These are phyloP conservation scores for Conomelus anceps DNA, from an alignment of 2,888 invertebrate species.

Conservation along the genomic window DNA sequence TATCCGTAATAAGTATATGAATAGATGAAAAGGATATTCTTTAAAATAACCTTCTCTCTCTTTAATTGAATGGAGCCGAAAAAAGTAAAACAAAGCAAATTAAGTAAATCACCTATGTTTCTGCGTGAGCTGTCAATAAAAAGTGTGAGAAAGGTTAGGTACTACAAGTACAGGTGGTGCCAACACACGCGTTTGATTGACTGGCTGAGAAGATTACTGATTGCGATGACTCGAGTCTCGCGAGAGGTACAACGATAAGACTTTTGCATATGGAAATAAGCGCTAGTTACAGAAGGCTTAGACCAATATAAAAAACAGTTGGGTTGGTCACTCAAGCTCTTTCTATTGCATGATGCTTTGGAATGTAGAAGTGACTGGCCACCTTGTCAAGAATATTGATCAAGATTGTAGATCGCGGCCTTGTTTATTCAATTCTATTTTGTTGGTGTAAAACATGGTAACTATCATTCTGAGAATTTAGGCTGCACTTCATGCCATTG, in stretches of 20 bases:
- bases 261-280: neutral
- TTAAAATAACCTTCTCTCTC: no score
- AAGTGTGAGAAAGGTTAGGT: neutral
- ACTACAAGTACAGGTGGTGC: neutral
- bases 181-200: neutral
- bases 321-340: neutral
- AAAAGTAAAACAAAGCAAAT: neutral
- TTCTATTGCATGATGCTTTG: neutral
- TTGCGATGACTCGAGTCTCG: neutral
- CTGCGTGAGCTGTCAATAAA: neutral
- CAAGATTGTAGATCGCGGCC: neutral
- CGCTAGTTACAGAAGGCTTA: neutral
- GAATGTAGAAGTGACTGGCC: neutral
- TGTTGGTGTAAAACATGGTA: neutral
- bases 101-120: no score
- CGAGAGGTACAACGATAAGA: neutral
- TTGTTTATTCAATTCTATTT: neutral
- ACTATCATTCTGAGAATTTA: neutral
- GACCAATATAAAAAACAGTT: neutral
- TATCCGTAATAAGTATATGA: no score
- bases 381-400: neutral
- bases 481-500: neutral
- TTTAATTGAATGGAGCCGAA: no score
- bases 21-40: no score
- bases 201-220: neutral